These are phyloP conservation scores for Ondatra zibethicus DNA, from an alignment of 2,113 vertebrate genomes.

Conservation along the genomic window DNA sequence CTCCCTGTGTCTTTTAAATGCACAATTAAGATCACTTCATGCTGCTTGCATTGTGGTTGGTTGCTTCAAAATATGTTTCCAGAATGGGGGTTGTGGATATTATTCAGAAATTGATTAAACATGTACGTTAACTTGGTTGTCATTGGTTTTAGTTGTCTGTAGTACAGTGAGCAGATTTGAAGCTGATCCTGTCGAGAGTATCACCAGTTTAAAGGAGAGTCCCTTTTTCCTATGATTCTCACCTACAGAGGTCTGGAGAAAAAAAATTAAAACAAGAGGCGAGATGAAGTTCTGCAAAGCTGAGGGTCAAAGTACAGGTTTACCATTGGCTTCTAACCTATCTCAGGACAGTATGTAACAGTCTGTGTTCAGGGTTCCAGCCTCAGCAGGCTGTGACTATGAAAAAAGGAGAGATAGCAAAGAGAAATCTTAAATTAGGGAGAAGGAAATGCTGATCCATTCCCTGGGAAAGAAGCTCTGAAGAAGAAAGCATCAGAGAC, in stretches of 20 bases:
- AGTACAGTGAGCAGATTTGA: neutral
- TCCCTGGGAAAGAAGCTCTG: neutral
- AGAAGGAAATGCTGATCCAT: neutral
- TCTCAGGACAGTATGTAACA: neutral
- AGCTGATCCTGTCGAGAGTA: neutral
- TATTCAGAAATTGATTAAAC: neutral
- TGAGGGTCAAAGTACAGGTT: neutral
- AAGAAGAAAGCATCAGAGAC: neutral
- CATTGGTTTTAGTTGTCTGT: neutral
- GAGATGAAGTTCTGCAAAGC: neutral
- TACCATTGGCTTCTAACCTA: neutral
- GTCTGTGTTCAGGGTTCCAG: neutral
- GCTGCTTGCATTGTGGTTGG: neutral
- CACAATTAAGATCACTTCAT: neutral
- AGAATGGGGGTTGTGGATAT: neutral
- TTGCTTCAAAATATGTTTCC: neutral
- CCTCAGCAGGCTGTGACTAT: neutral
- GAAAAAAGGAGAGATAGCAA: neutral
- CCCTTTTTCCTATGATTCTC: neutral
- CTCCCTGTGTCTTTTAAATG: neutral
- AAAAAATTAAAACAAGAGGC: neutral
- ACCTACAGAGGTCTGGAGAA: neutral
- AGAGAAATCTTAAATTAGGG: neutral
- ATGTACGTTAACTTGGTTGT: neutral
- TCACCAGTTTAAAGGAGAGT: neutral